phyloP scores from a whole-genome alignment of 2,113 vertebrate genomes.

The Cheirogaleus medius region DNA sequence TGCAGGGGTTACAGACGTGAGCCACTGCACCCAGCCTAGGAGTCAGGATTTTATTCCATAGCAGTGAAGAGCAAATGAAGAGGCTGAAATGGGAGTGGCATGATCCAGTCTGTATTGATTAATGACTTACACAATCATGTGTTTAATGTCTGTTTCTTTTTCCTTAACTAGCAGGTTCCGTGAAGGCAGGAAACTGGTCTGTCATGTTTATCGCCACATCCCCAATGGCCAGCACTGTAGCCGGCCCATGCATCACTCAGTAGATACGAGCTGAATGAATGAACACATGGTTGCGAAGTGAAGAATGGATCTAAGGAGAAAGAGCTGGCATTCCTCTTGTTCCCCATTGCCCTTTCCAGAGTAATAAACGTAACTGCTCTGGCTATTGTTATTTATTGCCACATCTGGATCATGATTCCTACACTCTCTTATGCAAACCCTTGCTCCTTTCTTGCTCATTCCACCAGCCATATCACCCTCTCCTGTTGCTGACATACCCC shows the following conservation, averaged over 20 bases:
- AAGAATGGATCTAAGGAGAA: constrained; percentile 15
- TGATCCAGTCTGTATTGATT: not conserved
- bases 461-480: not conserved
- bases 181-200: not conserved
- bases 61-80: not conserved
- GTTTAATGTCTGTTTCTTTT: not conserved
- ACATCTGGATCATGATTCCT: not conserved
- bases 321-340: constrained; percentile 18
- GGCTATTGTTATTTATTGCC: not conserved
- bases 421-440: not conserved
- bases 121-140: not conserved
- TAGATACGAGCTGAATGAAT: not conserved
- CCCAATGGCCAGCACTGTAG: not conserved
- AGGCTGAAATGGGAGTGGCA: not conserved
- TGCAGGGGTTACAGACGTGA: not conserved
- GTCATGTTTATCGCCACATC: not conserved
- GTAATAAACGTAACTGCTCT: not conserved
- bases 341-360: not conserved
- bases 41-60: not conserved
- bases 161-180: not conserved
- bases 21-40: not conserved
- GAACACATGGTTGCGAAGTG: not conserved
- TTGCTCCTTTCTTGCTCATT: not conserved
- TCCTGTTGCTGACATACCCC: not conserved
- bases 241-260: not conserved